Evolutionary conservation across 2,113 vertebrate species (phyloP).

Genomic region (Phycodurus eques): DNA sequence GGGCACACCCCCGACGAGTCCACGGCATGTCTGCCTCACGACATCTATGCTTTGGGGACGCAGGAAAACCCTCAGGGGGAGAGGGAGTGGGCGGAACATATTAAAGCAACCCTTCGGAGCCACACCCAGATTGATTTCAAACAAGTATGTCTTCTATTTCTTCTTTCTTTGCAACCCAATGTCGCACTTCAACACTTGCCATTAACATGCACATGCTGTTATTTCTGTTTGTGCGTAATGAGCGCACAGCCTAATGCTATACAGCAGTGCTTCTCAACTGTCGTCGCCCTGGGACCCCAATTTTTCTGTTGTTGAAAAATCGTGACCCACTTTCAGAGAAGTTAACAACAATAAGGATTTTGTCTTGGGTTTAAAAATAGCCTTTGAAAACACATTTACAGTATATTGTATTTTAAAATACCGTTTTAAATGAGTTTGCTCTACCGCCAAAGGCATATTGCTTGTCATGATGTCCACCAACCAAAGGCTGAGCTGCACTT

Average conservation of each 20-base stretch:
- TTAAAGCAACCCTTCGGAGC: constrained; percentile 74
- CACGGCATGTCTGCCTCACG: constrained; percentile 72
- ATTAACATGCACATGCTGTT: background rate
- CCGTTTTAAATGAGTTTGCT: too few species aligned
- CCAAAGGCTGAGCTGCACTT: too few species aligned
- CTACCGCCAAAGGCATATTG: too few species aligned
- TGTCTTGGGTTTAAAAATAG: too few species aligned
- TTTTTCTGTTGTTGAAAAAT: too few species aligned
- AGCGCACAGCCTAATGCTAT: background rate
- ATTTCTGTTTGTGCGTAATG: background rate
- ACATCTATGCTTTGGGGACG: constrained; percentile 83
- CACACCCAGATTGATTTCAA: constrained; percentile 80
- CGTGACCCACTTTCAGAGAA: too few species aligned
- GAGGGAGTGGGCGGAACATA: constrained; percentile 83
- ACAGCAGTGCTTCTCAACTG: too few species aligned
- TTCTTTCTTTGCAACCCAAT: background rate
- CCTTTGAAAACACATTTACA: too few species aligned
- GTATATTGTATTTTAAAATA: too few species aligned
- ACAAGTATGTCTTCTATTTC: constrained; percentile 62
- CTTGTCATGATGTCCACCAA: too few species aligned
- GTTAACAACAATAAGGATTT: too few species aligned
- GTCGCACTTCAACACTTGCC: background rate
- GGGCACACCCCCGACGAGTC: constrained; percentile 78
- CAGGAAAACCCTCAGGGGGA: constrained; percentile 88
- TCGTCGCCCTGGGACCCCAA: too few species aligned